Conservation (phyloP, 2,113 vertebrate genomes). For the Bombycilla garrulus region DNA sequence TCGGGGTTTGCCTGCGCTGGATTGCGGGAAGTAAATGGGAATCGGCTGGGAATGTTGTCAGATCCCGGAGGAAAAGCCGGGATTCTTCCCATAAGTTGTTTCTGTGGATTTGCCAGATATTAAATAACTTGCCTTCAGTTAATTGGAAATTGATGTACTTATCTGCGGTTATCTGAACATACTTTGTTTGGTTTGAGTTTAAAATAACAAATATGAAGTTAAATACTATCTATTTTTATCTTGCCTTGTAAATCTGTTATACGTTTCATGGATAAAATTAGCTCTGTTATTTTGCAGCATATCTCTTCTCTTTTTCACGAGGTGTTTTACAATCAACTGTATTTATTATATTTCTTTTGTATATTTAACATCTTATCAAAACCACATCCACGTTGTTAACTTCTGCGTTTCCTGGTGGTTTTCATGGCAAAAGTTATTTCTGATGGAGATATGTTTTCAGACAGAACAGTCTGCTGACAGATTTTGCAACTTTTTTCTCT, state of each 20-base stretch:
- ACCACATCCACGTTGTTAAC: background rate
- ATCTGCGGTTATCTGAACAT: accelerated
- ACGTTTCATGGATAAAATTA: background rate
- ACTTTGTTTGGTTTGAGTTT: background rate
- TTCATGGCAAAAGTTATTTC: background rate
- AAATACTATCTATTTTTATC: background rate
- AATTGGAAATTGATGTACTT: background rate
- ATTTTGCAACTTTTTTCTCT: background rate
- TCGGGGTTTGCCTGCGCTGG: accelerated
- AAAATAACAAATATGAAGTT: background rate
- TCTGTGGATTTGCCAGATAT: background rate
- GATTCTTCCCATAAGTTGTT: background rate
- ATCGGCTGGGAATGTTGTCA: background rate
- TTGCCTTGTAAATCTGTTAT: background rate
- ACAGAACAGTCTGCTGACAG: background rate
- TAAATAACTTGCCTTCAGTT: accelerated
- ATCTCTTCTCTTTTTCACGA: background rate
- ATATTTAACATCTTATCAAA: background rate
- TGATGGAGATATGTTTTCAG: background rate
- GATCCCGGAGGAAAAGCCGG: background rate
- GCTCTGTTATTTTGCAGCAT: background rate
- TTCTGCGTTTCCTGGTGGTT: background rate
- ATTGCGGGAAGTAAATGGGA: background rate
- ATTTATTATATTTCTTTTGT: background rate
- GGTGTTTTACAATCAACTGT: background rate